Evolutionary conservation across 2,113 vertebrate species (phyloP).

Genomic region (Elgaria multicarinata): DNA sequence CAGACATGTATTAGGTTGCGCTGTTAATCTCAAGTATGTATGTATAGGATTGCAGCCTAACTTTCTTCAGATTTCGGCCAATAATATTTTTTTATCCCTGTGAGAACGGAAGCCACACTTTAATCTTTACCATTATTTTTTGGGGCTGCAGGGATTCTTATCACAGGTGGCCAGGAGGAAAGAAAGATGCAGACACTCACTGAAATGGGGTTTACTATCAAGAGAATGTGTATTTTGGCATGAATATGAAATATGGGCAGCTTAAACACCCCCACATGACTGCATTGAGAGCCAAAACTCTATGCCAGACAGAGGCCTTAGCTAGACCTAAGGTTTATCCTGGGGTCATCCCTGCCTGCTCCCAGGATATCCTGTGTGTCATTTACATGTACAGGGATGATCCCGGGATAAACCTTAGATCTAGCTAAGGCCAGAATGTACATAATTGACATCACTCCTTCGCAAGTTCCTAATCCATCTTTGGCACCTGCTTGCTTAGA

Average conservation of each 20-base stretch:
- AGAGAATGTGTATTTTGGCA: background rate
- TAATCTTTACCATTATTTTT: constrained; percentile 20
- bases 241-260: background rate
- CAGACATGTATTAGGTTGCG: no score
- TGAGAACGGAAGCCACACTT: constrained; percentile 1
- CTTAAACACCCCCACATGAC: background rate
- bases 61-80: background rate
- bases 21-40: no score
- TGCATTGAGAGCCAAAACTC: constrained; percentile 3
- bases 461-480: background rate
- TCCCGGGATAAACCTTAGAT: no score
- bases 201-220: rapidly evolving
- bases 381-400: no score
- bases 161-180: constrained; percentile 17
- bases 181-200: rapidly evolving
- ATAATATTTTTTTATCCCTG: background rate
- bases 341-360: no score
- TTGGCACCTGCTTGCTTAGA: background rate
- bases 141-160: background rate
- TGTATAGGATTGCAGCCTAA: background rate
- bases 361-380: no score
- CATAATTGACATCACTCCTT: background rate
- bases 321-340: no score
- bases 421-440: no score
- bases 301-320: constrained; percentile 14